Base-by-base conservation (phyloP, 2,888 invertebrate species). In the Meiosimyza platycephala region DNA sequence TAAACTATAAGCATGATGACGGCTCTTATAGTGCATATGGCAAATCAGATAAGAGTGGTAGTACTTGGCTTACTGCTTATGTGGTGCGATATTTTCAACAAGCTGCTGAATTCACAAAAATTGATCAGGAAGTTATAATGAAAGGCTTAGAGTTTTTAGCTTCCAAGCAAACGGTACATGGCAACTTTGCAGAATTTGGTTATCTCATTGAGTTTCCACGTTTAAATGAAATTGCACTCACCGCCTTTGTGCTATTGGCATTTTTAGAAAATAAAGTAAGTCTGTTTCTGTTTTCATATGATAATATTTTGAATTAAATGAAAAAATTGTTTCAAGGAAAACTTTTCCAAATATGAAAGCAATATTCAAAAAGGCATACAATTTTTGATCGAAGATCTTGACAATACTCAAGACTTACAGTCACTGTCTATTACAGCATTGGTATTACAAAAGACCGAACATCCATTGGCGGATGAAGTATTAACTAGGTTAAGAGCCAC, bases 21-120 rank as follows among this genome's bases (percentile, higher is more conserved):
- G 95, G 95, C 0, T 94, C 94, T 0, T 95, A 94, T 86, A 94
- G 94, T 60, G 94, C 95, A 0, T 95, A 95, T 81, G 94, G 95
- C 0, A 88, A 91, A 7, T 87, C 90, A 0, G 92, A 92, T 80
- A 81, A 88, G 0, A 84, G 88, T 0, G 92, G 95, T 0, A 95
- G 94, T 54, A 91, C 91, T 1, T 93, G 94, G 95, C 87, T 96
- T 73, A 95, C 96, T 2, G 95, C 96, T 0, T 96, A 96, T 83
- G 95, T 95, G 1, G 90, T 92, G 1, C 90, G 93, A 78, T 92
- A 94, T 1, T 94, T 96, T 86, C 90, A 90, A 72, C 92, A 93
- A 85, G 95, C 95, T 0, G 89, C 88, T 55, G 87, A 89, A 22
- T 92, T 92, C 82, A 93, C 95, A 28, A 90, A 90, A 77, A 89